Percentiles rank a stretch among this genome's conserved stretches.
These are phyloP conservation scores for Uropetala carovei DNA, from an alignment of 2,888 invertebrate species.

Conservation along the genomic window DNA sequence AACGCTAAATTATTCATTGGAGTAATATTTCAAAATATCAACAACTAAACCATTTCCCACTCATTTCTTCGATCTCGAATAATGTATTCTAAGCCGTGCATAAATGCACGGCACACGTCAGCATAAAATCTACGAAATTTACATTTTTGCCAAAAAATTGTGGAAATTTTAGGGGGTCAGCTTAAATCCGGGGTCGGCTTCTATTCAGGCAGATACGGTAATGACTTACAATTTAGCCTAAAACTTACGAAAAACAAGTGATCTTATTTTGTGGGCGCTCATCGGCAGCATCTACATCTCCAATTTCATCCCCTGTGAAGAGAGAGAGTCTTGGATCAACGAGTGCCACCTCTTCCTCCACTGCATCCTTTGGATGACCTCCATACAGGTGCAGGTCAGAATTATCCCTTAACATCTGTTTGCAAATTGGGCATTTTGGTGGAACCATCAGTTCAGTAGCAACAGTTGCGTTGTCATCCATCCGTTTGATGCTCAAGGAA, in stretches of 20 bases:
- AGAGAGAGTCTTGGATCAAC: slow-evolving; percentile 85
- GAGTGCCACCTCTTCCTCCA: slow-evolving; percentile 86
- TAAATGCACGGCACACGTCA: too few species aligned
- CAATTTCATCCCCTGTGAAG: slow-evolving; percentile 81
- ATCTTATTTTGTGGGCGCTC: slow-evolving; percentile 81
- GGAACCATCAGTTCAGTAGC: neutral
- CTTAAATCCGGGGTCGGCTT: too few species aligned
- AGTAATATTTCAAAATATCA: too few species aligned
- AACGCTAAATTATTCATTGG: too few species aligned
- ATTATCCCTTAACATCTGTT: slow-evolving; percentile 75
- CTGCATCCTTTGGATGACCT: slow-evolving; percentile 87
- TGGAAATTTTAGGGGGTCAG: too few species aligned
- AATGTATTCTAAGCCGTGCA: too few species aligned
- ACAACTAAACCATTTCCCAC: too few species aligned
- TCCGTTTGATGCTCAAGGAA: too few species aligned
- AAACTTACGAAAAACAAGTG: slow-evolving; percentile 75
- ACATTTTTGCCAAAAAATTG: neutral
- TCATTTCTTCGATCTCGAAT: too few species aligned
- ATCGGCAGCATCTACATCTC: slow-evolving; percentile 76
- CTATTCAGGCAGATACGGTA: too few species aligned
- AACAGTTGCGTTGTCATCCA: neutral
- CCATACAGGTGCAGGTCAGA: slow-evolving; percentile 79
- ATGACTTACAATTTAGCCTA: neutral
- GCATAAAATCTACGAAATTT: too few species aligned
- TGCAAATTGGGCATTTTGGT: slow-evolving; percentile 76